Conservation (phyloP, 2,113 vertebrate species). For the Athene noctua region DNA sequence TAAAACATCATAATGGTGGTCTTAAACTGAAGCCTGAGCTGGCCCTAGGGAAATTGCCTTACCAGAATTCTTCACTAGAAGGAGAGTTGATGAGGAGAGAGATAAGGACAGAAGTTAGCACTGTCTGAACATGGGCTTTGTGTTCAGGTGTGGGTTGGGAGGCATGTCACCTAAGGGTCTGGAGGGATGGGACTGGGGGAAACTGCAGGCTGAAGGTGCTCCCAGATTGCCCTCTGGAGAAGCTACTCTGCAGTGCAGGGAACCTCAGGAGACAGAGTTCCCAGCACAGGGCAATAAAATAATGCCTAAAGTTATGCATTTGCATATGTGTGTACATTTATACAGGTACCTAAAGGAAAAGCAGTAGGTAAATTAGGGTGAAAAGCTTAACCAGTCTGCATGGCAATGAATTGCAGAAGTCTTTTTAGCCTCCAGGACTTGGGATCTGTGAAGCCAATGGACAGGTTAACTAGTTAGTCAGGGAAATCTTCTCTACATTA, state of each 20-base stretch:
- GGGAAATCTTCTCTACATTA: neutral
- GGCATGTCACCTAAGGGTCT: neutral
- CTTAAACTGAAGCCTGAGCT: neutral
- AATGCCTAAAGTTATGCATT: neutral
- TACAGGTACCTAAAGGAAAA: neutral
- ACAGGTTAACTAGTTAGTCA: neutral
- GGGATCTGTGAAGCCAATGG: neutral
- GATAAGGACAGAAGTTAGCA: neutral
- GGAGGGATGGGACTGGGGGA: neutral
- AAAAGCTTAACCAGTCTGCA: neutral
- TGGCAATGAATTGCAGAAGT: neutral
- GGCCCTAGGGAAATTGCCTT: neutral
- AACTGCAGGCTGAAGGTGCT: neutral
- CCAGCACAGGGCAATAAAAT: rapidly evolving
- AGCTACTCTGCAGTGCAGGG: neutral
- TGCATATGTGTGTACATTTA: neutral
- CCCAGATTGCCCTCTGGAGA: rapidly evolving
- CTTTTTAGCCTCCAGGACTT: neutral
- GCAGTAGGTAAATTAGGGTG: neutral
- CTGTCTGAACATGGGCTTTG: neutral
- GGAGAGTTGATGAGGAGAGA: neutral
- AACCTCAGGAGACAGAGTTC: neutral
- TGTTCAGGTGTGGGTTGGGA: neutral
- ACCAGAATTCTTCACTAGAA: neutral
- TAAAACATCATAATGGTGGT: rapidly evolving